A percentile compares a stretch with the other conserved stretches of the same genome.
Conservation (phyloP, 2,113 vertebrate species). For the Aegithalos caudatus region DNA sequence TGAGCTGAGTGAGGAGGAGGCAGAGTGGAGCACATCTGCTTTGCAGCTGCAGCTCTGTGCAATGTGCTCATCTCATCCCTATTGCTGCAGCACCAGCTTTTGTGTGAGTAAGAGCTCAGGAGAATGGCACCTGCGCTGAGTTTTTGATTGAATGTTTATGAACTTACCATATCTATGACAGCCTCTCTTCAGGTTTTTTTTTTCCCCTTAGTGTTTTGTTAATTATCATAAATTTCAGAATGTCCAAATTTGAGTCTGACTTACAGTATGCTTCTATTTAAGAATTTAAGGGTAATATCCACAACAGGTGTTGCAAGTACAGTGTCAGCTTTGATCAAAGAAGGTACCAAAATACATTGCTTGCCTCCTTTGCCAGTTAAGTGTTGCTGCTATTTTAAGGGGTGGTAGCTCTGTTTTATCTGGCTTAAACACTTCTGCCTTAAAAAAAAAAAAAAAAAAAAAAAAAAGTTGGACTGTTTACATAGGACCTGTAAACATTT, state of each 20-base stretch:
- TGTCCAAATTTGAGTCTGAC: not conserved
- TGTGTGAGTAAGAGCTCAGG: not conserved
- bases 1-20: not conserved
- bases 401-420: not conserved
- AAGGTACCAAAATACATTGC: not conserved
- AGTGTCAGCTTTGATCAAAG: not conserved
- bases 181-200: not conserved
- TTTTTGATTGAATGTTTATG: not conserved
- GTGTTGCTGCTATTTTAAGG: not conserved
- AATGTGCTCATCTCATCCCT: fast-evolving
- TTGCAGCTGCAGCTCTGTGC: not conserved
- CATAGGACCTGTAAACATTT: not conserved
- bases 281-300: not conserved
- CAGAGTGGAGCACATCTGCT: not conserved
- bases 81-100: not conserved
- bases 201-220: not conserved
- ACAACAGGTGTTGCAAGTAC: not conserved
- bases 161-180: not conserved
- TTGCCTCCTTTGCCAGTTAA: not conserved
- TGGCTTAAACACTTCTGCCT: not conserved
- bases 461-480: not conserved
- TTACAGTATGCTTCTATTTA: not conserved
- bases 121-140: not conserved
- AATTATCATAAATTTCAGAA: not conserved
- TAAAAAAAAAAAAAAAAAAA: not conserved